Conservation (phyloP, 2,797 vertebrate genomes). For the Eulemur rubriventer region DNA sequence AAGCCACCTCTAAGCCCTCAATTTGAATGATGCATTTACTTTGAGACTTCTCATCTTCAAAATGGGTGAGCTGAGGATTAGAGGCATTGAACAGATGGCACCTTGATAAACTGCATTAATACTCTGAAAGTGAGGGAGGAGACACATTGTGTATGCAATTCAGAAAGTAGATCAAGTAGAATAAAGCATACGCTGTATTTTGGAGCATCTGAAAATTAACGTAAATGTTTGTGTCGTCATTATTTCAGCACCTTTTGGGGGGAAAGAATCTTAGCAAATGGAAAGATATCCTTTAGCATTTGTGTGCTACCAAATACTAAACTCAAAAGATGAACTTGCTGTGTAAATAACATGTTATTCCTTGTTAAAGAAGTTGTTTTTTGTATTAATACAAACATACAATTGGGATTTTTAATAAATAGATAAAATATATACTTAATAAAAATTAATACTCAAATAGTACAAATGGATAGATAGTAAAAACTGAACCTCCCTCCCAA, state of each 20-base stretch:
- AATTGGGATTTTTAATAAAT: not conserved
- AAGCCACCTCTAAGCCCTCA: not conserved
- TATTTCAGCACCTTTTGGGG: not conserved
- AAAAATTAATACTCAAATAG: not conserved
- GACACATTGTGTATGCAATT: not conserved
- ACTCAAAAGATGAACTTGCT: constrained; percentile 6
- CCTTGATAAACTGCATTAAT: constrained; percentile 57
- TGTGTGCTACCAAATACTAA: not conserved
- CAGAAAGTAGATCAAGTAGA: not conserved
- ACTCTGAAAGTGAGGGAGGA: constrained; percentile 42
- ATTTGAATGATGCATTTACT: constrained; percentile 17
- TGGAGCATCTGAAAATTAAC: not conserved
- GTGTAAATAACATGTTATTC: not conserved
- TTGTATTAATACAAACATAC: not conserved
- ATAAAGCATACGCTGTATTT: not conserved
- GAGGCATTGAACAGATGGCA: constrained; percentile 43
- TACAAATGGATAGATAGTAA: not conserved
- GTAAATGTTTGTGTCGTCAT: not conserved
- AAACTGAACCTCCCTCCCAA: not conserved
- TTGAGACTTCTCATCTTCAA: constrained; percentile 33
- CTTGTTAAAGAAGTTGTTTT: not conserved
- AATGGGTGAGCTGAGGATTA: constrained; percentile 56
- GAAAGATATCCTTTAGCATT: not conserved
- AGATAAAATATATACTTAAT: not conserved
- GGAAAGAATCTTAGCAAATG: not conserved